A percentile compares a stretch with the other conserved stretches of the same genome.
These are phyloP conservation scores for honey bee (Apis mellifera) DNA, from an alignment of 1,140 invertebrate genomes.

Conservation along the genomic window DNA sequence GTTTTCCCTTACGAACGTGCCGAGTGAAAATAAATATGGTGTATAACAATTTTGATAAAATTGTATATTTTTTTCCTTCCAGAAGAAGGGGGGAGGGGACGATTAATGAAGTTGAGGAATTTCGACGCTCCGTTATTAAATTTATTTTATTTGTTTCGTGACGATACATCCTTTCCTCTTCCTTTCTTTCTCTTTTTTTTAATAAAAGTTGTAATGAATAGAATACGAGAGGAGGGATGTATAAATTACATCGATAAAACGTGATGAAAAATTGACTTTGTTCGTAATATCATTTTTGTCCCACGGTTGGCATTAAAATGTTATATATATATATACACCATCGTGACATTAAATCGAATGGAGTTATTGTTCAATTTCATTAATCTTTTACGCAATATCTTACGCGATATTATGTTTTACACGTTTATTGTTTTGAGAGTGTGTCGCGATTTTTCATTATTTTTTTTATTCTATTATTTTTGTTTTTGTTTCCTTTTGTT, in stretches of 20 bases:
- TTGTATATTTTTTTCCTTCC: neutral
- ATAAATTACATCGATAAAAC: neutral
- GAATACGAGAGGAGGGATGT: neutral
- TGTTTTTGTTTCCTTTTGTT: no score
- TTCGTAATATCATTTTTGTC: neutral
- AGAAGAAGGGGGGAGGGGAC: no score
- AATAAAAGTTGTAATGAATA: neutral
- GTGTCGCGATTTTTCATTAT: no score
- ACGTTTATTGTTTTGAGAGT: neutral
- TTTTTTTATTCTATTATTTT: no score
- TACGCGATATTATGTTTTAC: neutral
- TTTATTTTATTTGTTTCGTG: no score
- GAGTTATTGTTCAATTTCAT: neutral
- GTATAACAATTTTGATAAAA: slow-evolving; percentile 11
- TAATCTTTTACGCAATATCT: neutral
- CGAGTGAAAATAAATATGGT: neutral
- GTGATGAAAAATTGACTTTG: neutral
- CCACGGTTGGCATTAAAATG: neutral
- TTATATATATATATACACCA: neutral
- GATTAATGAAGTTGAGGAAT: neutral
- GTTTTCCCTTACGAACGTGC: neutral
- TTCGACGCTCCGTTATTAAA: neutral
- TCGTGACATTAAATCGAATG: neutral
- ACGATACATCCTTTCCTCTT: no score
- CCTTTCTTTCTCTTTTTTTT: neutral